Evolutionary conservation across 1,140 invertebrate species (phyloP), one percentile per base, ranked within the genome.

Genomic region (Micrasema minimum): DNA sequence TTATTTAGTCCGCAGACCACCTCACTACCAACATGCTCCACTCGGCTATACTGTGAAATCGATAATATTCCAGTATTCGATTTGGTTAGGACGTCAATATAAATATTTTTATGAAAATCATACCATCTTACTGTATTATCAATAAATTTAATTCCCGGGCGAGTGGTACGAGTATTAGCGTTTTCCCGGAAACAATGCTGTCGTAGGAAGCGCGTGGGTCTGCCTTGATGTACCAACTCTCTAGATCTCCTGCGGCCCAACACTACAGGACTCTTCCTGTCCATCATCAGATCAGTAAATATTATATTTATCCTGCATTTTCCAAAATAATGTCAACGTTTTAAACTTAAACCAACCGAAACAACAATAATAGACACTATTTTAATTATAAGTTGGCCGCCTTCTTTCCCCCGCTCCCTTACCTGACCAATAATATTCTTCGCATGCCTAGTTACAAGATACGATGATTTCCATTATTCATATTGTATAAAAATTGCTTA

Each of bases 111-210:
- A n/a, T n/a, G n/a, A n/a, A n/a, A n/a, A n/a, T n/a, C n/a, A n/a
- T n/a, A n/a, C n/a, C n/a, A n/a, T n/a, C n/a, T n/a, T n/a, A n/a
- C n/a, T n/a, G n/a, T n/a, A n/a, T n/a, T n/a, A n/a, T n/a, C n/a
- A n/a, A n/a, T n/a, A n/a, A n/a, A n/a, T n/a, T n/a, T n/a, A n/a
- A n/a, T n/a, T n/a, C n/a, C n/a, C 26, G 26, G 26, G 26, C 26
- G 65, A 18, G n/a, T 46, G 45, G 35, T 68, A 50, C 50, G 46
- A 23, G 69, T 35, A 73, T 73, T 73, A 69, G 66, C 66, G 69
- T 73, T 69, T 73, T 73, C 66, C 37, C 66, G 66, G 72, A 73
- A 73, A 73, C 72, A 70, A 70, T 70, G 67, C 65, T 2, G 26
- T 7, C 26, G 3, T 66, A 46, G 67, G 67, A 70, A 66, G 66